Base-by-base conservation (phyloP, 2,113 vertebrate genomes). In the Oncorhynchus nerka region DNA sequence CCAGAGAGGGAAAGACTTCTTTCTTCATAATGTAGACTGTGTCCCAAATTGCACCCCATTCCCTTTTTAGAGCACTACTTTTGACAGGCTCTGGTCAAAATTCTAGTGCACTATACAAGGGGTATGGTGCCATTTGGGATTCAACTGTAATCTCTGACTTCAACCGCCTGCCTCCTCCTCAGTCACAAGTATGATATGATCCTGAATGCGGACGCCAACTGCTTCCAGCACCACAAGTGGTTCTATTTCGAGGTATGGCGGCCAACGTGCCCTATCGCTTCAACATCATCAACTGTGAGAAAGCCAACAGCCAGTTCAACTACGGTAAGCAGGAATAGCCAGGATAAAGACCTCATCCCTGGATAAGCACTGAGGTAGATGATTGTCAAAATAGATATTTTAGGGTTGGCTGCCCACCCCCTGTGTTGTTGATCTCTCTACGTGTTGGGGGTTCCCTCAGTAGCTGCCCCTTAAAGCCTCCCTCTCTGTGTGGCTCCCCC, bases 231-330 rank as follows among this genome's bases (percentile, higher is more conserved):
- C 19, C 91, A 93, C 49, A 97, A 99, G 87, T 98, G 97, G 97
- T 99, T 99, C 88, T 97, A 97, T 88, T 98, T 98, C 51, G 91
- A 93, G 88, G 91, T 62, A 97, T 96, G 96, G 87, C 79, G 82
- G 74, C 90, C 0, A 83, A 85, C 0, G 49, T 92, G 67, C 85
- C 94, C 1, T 98, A 98, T 75, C 94, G 95, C 57, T 97, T 99
- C 88, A 99, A 98, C 75, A 7, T 99, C 88, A 94, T 99, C 93
- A 98, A 98, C 91, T 97, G 96, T 79, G 97, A 99, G 92, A 99
- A 99, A 90, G 73, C 89, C 84, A 97, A 98, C 90, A 99, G 97
- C 84, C 97, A 99, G 76, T 99, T 97, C 87, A 98, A 97, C 89
- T 98, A 97, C 0, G 97, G 97, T 99, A 94, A 45, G 16, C 5